Conservation (phyloP, 2,888 invertebrate genomes). For the Helicoverpa assulta region DNA sequence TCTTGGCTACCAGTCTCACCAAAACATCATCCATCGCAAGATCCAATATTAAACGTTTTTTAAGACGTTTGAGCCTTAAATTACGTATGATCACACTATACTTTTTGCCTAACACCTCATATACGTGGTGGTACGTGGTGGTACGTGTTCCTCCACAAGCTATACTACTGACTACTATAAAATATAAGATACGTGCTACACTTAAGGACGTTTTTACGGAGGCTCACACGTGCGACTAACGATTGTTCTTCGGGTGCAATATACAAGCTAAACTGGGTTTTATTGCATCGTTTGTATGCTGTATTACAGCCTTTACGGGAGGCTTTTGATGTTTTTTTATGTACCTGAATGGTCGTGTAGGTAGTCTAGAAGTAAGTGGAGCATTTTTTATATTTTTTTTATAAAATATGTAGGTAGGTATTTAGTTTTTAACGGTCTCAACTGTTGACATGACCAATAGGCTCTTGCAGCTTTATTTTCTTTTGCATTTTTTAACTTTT, state of each 20-base stretch:
- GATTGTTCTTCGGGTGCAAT: constrained; percentile 65
- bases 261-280: constrained; percentile 63
- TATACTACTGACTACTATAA: constrained; percentile 17
- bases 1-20: too few species aligned
- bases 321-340: constrained; percentile 31
- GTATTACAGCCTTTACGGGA: constrained; percentile 35
- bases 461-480: too few species aligned
- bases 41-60: too few species aligned
- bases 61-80: too few species aligned
- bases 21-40: too few species aligned
- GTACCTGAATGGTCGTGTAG: background rate
- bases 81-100: background rate
- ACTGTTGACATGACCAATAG: too few species aligned
- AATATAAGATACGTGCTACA: constrained; percentile 47
- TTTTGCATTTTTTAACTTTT: background rate
- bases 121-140: too few species aligned
- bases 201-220: constrained; percentile 57
- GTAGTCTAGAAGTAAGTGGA: background rate
- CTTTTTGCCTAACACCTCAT: background rate
- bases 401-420: too few species aligned
- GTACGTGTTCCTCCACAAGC: background rate
- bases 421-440: too few species aligned
- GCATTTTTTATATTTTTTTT: too few species aligned
- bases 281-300: constrained; percentile 67
- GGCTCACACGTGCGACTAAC: constrained; percentile 64